Conservation (phyloP, 2,797 vertebrate genomes). For the Cryptoprocta ferox region DNA sequence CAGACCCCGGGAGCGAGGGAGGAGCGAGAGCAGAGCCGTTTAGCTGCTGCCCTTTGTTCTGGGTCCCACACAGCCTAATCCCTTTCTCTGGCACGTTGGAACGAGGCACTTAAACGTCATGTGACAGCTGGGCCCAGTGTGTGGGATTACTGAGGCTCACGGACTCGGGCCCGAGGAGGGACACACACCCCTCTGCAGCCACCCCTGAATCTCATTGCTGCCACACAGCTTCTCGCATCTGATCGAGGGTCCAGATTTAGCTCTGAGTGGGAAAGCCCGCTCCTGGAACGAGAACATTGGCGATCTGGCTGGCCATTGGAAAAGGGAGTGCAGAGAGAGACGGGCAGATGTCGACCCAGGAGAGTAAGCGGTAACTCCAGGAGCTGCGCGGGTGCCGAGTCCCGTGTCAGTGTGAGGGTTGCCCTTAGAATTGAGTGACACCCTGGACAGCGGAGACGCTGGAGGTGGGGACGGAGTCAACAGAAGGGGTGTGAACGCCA, state of each 20-base stretch:
- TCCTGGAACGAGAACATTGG: not conserved
- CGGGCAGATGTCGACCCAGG: not conserved
- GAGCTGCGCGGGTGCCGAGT: not conserved
- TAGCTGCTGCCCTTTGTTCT: constrained; percentile 17
- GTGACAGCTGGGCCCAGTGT: constrained; percentile 49
- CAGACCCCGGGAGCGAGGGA: not conserved
- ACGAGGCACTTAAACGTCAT: constrained; percentile 75
- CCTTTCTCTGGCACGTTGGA: constrained; percentile 70
- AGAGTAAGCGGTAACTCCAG: not conserved
- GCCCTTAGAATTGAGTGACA: not conserved
- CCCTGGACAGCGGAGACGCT: not conserved
- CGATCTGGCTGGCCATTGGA: accelerated
- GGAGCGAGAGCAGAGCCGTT: not conserved
- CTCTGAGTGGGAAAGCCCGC: not conserved
- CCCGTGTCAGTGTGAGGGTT: not conserved
- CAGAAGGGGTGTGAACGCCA: accelerated
- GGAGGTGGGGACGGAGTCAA: not conserved
- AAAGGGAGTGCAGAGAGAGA: not conserved
- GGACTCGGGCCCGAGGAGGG: constrained; percentile 4
- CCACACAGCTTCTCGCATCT: not conserved
- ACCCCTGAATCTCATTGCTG: not conserved
- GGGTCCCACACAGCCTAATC: constrained; percentile 67
- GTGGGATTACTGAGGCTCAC: not conserved
- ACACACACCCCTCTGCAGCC: not conserved
- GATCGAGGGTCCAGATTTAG: not conserved